phyloP scores from a whole-genome alignment of 1,140 invertebrate species.

The Meloidogyne exigua region DNA sequence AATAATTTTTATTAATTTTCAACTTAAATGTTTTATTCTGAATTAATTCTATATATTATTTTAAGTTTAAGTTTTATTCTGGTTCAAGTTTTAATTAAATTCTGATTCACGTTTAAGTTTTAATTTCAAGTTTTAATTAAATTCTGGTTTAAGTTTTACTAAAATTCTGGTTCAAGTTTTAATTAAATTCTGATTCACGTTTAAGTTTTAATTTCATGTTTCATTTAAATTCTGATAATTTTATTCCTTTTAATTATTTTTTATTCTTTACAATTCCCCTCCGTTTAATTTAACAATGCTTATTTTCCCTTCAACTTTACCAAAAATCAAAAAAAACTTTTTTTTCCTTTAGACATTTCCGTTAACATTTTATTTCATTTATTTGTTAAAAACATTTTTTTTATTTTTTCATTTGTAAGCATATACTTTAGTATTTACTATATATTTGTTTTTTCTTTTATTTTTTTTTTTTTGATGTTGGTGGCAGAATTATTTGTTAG shows the following conservation, averaged over 20 bases:
- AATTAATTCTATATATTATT: too few relatives aligned
- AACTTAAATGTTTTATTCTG: too few relatives aligned
- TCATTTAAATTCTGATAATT: not conserved
- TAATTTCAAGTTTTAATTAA: too few relatives aligned
- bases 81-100: too few relatives aligned
- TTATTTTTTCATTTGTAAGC: constrained; percentile 2
- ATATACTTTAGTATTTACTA: not conserved
- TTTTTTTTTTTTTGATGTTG: not conserved
- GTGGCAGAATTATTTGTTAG: not conserved
- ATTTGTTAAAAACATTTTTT: not conserved
- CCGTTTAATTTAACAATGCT: not conserved
- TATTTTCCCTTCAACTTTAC: not conserved
- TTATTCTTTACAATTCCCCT: not conserved
- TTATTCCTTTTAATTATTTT: not conserved
- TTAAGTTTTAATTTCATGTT: not conserved
- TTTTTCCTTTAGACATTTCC: not conserved
- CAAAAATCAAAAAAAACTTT: not conserved
- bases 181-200: too few relatives aligned
- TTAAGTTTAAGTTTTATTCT: too few relatives aligned
- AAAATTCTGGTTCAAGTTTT: too few relatives aligned
- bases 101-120: too few relatives aligned
- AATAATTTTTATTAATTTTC: too few relatives aligned
- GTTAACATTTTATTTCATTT: constrained; percentile 1
- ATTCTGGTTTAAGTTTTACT: too few relatives aligned
- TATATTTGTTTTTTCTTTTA: too few relatives aligned